These are phyloP conservation scores for Nyctalus aviator DNA, from an alignment of 2,797 vertebrate species.

Conservation along the genomic window DNA sequence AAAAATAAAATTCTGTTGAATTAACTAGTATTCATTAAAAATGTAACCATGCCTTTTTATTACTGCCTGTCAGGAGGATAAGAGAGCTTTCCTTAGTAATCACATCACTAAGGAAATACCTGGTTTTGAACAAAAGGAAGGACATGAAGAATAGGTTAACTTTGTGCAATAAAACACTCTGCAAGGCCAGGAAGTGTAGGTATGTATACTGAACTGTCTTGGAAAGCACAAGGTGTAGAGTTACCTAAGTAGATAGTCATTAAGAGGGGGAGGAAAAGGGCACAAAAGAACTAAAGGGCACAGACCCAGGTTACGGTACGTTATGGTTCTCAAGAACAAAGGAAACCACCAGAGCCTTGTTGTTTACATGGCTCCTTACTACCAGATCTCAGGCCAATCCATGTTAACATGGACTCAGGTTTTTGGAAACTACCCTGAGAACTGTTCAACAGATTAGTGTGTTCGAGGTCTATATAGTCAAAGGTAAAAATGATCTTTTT, in stretches of 20 bases:
- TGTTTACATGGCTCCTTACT: neutral
- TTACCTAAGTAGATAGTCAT: neutral
- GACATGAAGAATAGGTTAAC: neutral
- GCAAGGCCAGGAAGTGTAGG: neutral
- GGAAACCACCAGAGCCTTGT: neutral
- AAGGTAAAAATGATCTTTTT: neutral
- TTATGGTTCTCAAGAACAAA: neutral
- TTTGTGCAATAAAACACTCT: neutral
- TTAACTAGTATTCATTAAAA: constrained; percentile 24
- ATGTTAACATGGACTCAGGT: neutral
- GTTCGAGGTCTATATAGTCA: neutral
- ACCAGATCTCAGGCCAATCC: neutral
- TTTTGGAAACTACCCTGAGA: neutral
- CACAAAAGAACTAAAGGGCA: neutral
- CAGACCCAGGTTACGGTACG: neutral
- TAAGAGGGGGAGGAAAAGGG: neutral
- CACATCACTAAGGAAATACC: neutral
- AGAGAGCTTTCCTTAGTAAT: constrained; percentile 30
- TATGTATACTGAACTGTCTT: neutral
- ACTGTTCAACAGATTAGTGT: neutral
- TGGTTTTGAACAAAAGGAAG: neutral
- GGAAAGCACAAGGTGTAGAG: neutral
- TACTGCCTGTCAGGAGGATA: neutral
- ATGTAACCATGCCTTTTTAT: neutral
- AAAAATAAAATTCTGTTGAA: constrained; percentile 13